Conservation (phyloP, 2,888 invertebrate species). For the Schrankia costaestrigalis region DNA sequence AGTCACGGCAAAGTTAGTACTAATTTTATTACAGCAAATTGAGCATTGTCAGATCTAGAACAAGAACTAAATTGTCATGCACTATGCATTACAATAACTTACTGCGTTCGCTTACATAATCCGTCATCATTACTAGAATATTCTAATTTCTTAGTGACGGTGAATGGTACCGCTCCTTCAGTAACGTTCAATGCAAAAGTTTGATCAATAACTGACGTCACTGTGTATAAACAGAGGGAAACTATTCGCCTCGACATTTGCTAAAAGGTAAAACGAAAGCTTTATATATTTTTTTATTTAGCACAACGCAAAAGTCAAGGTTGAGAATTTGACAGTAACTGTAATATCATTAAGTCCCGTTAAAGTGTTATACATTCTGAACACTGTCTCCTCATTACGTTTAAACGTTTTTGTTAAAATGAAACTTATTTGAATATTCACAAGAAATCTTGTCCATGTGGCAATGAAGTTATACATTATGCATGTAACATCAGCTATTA, state of each 20-base stretch:
- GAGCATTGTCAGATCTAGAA: slow-evolving; percentile 1
- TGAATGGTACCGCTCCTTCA: slow-evolving; percentile 12
- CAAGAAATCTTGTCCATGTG: too few species aligned
- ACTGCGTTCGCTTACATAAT: slow-evolving; percentile 22
- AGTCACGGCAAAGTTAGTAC: slow-evolving; percentile 5
- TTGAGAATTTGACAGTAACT: slow-evolving; percentile 2
- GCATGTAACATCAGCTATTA: too few species aligned
- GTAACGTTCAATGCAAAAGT: slow-evolving; percentile 40
- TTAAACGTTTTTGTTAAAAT: too few species aligned
- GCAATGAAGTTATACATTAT: too few species aligned
- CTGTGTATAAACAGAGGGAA: slow-evolving; percentile 25
- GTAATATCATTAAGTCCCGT: slow-evolving; percentile 2
- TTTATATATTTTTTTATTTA: not conserved
- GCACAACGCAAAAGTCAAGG: slow-evolving; percentile 6
- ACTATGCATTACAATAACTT: not conserved
- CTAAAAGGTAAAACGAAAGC: slow-evolving; percentile 20
- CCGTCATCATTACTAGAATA: too few species aligned
- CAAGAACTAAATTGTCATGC: slow-evolving; percentile 2
- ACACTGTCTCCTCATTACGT: not conserved
- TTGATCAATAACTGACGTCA: slow-evolving; percentile 59
- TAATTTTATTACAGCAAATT: slow-evolving; percentile 3
- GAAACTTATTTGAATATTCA: too few species aligned
- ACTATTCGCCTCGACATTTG: slow-evolving; percentile 44
- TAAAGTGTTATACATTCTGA: not conserved
- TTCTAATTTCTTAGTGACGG: too few species aligned